Conservation (phyloP, 2,888 invertebrate genomes). For the Drosophila gaucha region DNA sequence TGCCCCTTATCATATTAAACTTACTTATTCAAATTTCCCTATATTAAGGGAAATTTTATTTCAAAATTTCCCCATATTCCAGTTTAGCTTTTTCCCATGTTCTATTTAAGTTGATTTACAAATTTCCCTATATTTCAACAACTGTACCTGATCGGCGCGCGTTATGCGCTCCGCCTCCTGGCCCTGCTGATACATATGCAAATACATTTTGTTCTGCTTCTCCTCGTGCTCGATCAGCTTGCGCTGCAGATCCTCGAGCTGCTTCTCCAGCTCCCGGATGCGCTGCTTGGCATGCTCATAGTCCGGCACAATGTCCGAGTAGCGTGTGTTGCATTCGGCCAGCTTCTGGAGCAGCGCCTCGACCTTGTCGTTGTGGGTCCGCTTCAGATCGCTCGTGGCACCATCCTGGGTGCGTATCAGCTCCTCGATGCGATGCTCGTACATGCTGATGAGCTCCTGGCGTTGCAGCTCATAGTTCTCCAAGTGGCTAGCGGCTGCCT, state of each 20-base stretch:
- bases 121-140: slow-evolving; percentile 1
- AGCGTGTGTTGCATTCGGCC: slow-evolving; percentile 90
- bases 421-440: slow-evolving; percentile 91
- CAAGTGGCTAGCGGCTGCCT: slow-evolving; percentile 72
- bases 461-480: slow-evolving; percentile 88
- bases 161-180: slow-evolving; percentile 91
- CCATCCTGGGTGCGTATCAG: slow-evolving; percentile 87
- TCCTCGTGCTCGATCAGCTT: slow-evolving; percentile 90
- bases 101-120: too few species aligned
- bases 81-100: background rate
- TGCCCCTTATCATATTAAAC: too few species aligned
- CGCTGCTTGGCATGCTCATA: slow-evolving; percentile 90
- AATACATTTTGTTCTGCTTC: slow-evolving; percentile 90
- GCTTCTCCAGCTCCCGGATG: slow-evolving; percentile 89
- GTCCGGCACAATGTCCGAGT: slow-evolving; percentile 91
- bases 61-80: background rate
- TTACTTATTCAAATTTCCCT: background rate
- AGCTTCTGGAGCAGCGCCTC: slow-evolving; percentile 90
- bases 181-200: slow-evolving; percentile 93
- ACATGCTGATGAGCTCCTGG: slow-evolving; percentile 88
- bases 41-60: background rate
- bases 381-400: slow-evolving; percentile 91
- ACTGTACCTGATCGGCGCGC: slow-evolving; percentile 88
- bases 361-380: slow-evolving; percentile 92
- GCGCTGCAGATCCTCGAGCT: slow-evolving; percentile 89